Evolutionary conservation across 1,140 invertebrate species (phyloP).

Genomic region (Dendrolimus kikuchii): DNA sequence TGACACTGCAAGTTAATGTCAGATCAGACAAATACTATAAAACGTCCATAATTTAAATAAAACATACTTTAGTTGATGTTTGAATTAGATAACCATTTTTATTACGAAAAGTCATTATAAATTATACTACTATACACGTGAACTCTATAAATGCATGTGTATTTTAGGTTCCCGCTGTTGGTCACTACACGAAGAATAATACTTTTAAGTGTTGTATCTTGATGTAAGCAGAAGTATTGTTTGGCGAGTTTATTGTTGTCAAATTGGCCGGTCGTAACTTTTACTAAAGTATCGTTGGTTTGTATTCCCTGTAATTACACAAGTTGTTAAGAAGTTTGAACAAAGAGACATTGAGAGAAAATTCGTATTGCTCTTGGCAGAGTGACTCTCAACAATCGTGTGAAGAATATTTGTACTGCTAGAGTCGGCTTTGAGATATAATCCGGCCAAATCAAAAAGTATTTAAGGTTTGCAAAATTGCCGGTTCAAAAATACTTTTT

Average conservation of each 20-base stretch:
- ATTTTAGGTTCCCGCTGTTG: constrained; percentile 54
- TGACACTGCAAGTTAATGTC: no score
- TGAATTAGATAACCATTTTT: background rate
- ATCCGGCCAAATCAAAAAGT: no score
- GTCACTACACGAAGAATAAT: constrained; percentile 47
- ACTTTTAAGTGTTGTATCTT: constrained; percentile 26
- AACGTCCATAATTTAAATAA: no score
- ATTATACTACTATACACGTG: constrained; percentile 32
- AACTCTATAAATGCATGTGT: constrained; percentile 60
- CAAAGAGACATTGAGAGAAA: no score
- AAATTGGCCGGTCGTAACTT: constrained; percentile 36
- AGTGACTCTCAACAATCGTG: no score
- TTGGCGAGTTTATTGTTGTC: constrained; percentile 36
- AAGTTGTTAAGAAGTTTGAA: background rate
- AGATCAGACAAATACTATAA: no score
- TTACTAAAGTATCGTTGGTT: constrained; percentile 42
- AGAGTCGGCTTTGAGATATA: no score
- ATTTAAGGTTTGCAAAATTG: no score
- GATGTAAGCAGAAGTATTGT: constrained; percentile 45
- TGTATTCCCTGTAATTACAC: constrained; percentile 36
- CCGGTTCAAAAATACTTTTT: no score
- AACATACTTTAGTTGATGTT: no score
- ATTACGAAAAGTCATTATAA: constrained; percentile 4
- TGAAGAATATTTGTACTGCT: no score
- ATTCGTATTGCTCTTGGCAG: no score